A percentile compares a stretch with the other conserved stretches of the same genome.
Evolutionary conservation across 2,888 invertebrate species (phyloP).

Genomic region (Sisyra nigra): DNA sequence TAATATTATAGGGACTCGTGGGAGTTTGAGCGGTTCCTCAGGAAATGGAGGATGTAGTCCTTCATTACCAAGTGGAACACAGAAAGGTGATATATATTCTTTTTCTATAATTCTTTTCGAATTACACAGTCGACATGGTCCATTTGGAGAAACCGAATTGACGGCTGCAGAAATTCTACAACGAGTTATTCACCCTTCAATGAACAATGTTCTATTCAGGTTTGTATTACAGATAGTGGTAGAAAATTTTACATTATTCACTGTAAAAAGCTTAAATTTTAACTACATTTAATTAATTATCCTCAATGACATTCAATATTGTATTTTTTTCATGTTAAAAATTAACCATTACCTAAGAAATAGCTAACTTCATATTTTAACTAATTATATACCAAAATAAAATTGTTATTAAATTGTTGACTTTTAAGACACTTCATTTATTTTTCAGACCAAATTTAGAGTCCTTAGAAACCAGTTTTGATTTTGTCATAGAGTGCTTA

Average conservation of each 20-base stretch:
- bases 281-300: not conserved
- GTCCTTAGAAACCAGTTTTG: constrained; percentile 62
- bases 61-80: constrained; percentile 33
- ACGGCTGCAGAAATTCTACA: constrained; percentile 50
- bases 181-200: constrained; percentile 35
- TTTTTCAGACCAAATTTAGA: constrained; percentile 57
- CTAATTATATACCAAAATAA: too few species aligned
- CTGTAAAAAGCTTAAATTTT: not conserved
- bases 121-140: constrained; percentile 71
- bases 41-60: too few species aligned
- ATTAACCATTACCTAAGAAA: not conserved
- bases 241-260: too few species aligned
- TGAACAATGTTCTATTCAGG: constrained; percentile 34
- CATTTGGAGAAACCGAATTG: constrained; percentile 56
- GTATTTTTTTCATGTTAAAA: not conserved
- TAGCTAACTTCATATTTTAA: too few species aligned
- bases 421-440: not conserved
- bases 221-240: constrained; percentile 31
- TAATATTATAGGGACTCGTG: too few species aligned
- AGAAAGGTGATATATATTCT: constrained; percentile 71
- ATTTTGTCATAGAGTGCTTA: constrained; percentile 72
- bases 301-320: not conserved
- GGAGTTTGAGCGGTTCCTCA: too few species aligned
- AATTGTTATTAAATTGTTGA: not conserved
- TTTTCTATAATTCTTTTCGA: constrained; percentile 83